Base-by-base conservation (phyloP, 2,888 invertebrate genomes). In the Sminthurinus aureus region DNA sequence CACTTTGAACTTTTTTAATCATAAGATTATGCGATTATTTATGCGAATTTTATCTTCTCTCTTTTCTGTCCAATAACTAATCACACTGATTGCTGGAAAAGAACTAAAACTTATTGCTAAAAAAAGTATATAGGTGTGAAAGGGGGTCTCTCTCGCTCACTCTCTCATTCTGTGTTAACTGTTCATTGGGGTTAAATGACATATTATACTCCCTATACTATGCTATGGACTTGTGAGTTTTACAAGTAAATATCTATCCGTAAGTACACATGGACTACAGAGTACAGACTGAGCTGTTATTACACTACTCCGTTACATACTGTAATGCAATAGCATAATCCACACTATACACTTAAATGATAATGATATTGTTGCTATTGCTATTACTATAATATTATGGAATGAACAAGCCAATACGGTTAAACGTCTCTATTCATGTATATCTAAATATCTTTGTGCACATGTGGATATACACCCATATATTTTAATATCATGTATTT, bases 101-200 rank as follows among this genome's bases (percentile, higher is more conserved):
- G 75, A 74, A 81, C 75, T 81, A 38, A 81, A 64, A 24, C 15
- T 13, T 24, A 15, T 26, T 71, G 9, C 9, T 26, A 71, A 24
- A 71, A 24, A 26, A 24, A 71, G 24, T 52, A 58, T 64, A 81
- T 20, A 81, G 81, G 81, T 81, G 81, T 81, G 74, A 75, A 71
- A 74, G 64, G 52, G 24, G 71, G 71, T 71, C 71, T 26, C 71
- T 1, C 67, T 67, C 2, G 6, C 38, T 64, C 9, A 18, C 18
- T n/a, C n/a, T 64, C 2, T 24, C 50, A 6, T 38, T 38, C 38
- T 38, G 6, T 38, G 38, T 81, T 81, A 81, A 81, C 81, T 74
- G 81, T 81, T 81, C 80, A 80, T 80, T 73, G 71, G 52, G 51
- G 79, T 79, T 79, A 79, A 73, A 81, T 81, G 81, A 75, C 81